These are phyloP conservation scores for Acrocephalus arundinaceus DNA, from an alignment of 2,113 vertebrate species.

Conservation along the genomic window DNA sequence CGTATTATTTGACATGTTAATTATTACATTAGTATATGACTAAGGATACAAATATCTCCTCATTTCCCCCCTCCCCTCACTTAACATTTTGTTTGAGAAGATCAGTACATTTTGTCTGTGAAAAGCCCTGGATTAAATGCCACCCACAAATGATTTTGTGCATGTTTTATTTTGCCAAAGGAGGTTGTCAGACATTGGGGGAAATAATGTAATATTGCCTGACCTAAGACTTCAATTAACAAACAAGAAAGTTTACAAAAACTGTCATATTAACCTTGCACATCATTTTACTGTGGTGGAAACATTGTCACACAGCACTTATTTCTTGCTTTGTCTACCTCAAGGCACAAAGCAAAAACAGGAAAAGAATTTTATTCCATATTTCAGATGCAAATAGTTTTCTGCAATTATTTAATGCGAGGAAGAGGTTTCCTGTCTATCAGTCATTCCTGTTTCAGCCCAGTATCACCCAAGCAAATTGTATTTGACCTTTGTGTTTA, in stretches of 20 bases:
- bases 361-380: background rate
- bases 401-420: background rate
- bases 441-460: background rate
- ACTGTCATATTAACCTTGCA: constrained; percentile 22
- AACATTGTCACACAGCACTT: background rate
- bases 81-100: constrained; percentile 19
- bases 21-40: constrained; percentile 7
- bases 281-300: constrained; percentile 1
- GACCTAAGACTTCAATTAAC: constrained; percentile 54
- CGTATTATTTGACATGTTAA: background rate
- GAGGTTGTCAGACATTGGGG: constrained; percentile 28
- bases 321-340: background rate
- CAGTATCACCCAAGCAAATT: background rate
- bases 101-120: constrained; percentile 50
- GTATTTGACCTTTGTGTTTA: background rate
- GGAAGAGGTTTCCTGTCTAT: background rate
- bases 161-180: constrained; percentile 40
- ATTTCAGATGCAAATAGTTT: background rate
- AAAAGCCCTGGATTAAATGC: constrained; percentile 58
- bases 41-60: constrained; percentile 13
- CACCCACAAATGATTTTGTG: constrained; percentile 50
- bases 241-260: constrained; percentile 50
- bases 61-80: background rate
- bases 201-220: constrained; percentile 44
- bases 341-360: background rate